Evolutionary conservation across 1,140 invertebrate genomes (phyloP), one percentile per base, ranked within the genome.

Genomic region (Microplitis demolitor): DNA sequence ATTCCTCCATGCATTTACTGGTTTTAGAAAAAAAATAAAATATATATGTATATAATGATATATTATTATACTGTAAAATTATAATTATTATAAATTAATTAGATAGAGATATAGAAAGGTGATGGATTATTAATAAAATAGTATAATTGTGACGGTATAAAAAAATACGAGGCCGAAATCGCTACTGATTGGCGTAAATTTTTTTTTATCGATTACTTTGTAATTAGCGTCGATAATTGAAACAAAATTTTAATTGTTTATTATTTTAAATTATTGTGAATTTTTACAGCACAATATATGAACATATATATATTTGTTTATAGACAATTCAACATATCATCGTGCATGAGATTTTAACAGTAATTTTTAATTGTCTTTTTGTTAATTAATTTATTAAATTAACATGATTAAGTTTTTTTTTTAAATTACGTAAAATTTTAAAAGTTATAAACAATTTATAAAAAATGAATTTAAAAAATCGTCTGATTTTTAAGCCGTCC

Each of bases 401-500:
- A 24, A 24, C 24, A 24, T 24, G 24, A 24, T 24, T 63, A 63
- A 37, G 11, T 64, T 35, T 64, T 35, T 64, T 50, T 35, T 66
- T 16, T 37, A 13, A 13, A 37, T 9, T 11, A 51, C 4, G 4
- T 35, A 66, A 13, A 53, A 0, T 51, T 16, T 33, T 51, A 66
- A 31, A 31, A 13, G 35, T 53, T 4, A 11, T 9, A 11, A 11
- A 24, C 33, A 6, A 67, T 31, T 54, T 13, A 34, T 11, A 50
- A 45, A 54, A 54, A 11, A 67, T 14, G 16, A 24, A 58, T 9
- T 6, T 4, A 54, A 54, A 24, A 67, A 67, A 67, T 67, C 39
- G 63, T 72, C 64, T 72, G 64, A 62, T 72, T 72, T 56, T 58
- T 62, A 72, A 72, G 66, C 71, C 71, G 71, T 72, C 71, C 71